Conservation (phyloP, 1,140 invertebrate genomes). For the Piezodorus guildinii region DNA sequence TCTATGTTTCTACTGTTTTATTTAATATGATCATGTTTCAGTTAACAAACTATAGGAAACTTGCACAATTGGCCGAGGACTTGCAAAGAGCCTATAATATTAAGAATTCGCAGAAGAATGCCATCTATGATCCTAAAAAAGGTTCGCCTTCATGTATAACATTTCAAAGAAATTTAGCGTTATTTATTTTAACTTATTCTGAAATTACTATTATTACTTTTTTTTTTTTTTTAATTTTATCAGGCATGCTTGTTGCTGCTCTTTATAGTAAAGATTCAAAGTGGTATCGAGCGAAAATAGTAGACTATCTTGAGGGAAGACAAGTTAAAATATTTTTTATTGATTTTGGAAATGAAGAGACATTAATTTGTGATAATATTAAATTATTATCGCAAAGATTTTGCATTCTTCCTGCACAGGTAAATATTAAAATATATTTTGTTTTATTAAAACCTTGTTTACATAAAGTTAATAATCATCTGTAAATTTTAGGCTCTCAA, state of each 20-base stretch:
- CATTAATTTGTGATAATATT: constrained; percentile 31
- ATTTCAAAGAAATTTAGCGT: neutral
- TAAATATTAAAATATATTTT: constrained; percentile 25
- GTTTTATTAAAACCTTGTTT: no score
- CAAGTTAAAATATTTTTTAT: constrained; percentile 38
- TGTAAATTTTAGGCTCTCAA: constrained; percentile 33
- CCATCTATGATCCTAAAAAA: neutral
- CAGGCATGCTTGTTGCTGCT: constrained; percentile 39
- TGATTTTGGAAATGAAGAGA: constrained; percentile 37
- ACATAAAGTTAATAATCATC: neutral
- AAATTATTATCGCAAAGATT: constrained; percentile 31
- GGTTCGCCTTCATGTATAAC: neutral
- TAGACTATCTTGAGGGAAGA: constrained; percentile 31
- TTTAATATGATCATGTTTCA: neutral
- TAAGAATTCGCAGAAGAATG: neutral
- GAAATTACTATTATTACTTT: neutral
- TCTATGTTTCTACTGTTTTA: neutral
- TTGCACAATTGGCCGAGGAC: neutral
- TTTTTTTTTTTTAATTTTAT: constrained; percentile 21
- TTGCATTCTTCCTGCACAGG: constrained; percentile 31
- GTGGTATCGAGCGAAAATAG: constrained; percentile 38
- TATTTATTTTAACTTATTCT: neutral
- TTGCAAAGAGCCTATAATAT: constrained; percentile 2
- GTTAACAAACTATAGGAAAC: neutral
- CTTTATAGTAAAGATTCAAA: constrained; percentile 31